Conservation (phyloP, 1,140 invertebrate genomes). For the Phymorhynchus buccinoides region DNA sequence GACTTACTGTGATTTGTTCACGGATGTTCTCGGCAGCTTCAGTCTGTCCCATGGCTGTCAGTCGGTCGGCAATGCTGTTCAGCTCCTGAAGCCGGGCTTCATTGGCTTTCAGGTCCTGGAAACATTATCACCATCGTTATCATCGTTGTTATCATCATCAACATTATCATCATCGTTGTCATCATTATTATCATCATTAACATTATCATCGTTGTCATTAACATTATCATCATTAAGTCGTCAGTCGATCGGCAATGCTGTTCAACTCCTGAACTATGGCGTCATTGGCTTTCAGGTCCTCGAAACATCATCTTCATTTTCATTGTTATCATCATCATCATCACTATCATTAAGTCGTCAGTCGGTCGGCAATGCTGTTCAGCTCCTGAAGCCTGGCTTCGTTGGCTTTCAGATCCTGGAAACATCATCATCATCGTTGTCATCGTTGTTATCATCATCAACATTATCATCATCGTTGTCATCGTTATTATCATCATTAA, state of each 20-base stretch:
- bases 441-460: not conserved
- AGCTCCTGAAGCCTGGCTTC: conserved; percentile 87
- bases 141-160: not conserved
- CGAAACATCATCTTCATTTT: no score
- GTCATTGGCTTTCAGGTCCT: no score
- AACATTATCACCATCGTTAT: not conserved
- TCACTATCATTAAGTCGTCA: no score
- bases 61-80: conserved; percentile 82
- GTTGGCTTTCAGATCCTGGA: conserved; percentile 93
- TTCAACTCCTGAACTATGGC: no score
- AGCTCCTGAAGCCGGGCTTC: conserved; percentile 86
- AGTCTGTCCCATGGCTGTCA: conserved; percentile 96
- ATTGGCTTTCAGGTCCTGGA: conserved; percentile 93
- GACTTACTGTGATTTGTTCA: conserved; percentile 91
- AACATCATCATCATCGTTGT: not conserved
- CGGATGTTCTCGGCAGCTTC: conserved; percentile 98
- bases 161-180: no score
- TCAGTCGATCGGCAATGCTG: no score
- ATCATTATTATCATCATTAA: no score
- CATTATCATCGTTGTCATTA: no score
- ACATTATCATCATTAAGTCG: no score
- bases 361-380: conserved; percentile 82
- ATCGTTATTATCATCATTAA: no score
- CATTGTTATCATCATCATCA: no score
- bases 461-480: no score